Conservation (phyloP, 2,797 vertebrate genomes). For the Sarcophilus harrisii region DNA sequence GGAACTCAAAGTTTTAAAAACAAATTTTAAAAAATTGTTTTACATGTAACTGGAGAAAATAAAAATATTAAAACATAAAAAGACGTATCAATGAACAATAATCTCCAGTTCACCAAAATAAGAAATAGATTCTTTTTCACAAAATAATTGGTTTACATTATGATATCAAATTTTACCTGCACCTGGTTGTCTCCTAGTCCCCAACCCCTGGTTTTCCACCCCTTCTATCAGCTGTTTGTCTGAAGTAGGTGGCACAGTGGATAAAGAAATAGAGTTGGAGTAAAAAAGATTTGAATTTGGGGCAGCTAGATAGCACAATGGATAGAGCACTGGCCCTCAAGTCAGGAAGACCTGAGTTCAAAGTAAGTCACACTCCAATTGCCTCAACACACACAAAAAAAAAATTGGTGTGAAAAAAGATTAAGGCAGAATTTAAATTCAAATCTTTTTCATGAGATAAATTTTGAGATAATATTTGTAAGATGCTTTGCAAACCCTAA, state of each 20-base stretch:
- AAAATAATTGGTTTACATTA: not conserved
- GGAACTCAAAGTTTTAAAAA: too few relatives aligned
- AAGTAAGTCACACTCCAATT: too few relatives aligned
- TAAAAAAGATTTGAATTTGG: not conserved
- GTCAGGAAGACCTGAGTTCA: too few relatives aligned
- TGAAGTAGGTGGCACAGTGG: not conserved
- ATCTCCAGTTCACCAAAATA: not conserved
- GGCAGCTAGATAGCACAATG: too few relatives aligned
- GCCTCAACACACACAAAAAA: too few relatives aligned
- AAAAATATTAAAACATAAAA: too few relatives aligned
- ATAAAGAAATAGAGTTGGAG: not conserved
- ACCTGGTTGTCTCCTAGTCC: not conserved
- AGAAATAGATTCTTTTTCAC: not conserved
- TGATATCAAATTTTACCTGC: not conserved
- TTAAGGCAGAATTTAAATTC: not conserved
- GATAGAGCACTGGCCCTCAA: too few relatives aligned
- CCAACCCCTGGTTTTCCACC: not conserved
- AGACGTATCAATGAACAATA: not conserved
- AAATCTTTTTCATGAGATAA: too few relatives aligned
- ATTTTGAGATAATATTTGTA: not conserved
- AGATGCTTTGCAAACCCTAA: not conserved
- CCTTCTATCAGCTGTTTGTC: not conserved
- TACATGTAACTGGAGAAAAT: too few relatives aligned
- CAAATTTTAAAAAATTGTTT: too few relatives aligned
- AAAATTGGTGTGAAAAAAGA: too few relatives aligned